phyloP scores from a whole-genome alignment of 2,888 invertebrate genomes.

The Autographa pulchrina region DNA sequence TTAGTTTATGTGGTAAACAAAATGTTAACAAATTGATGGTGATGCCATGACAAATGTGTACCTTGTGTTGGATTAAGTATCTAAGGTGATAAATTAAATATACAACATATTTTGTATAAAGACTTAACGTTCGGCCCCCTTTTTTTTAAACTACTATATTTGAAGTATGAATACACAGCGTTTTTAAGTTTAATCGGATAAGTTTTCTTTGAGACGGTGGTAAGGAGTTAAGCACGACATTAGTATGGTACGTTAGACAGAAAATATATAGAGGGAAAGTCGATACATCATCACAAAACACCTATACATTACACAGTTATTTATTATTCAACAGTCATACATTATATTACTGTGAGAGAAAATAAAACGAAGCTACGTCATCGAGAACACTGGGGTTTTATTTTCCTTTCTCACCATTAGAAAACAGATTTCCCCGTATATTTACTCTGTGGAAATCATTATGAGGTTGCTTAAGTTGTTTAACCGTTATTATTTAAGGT shows the following conservation, averaged over 20 bases:
- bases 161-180: too few species aligned
- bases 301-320: constrained; percentile 13
- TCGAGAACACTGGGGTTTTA: constrained; percentile 48
- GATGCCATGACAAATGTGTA: too few species aligned
- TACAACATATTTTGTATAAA: too few species aligned
- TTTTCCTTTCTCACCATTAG: constrained; percentile 63
- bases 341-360: constrained; percentile 32
- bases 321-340: constrained; percentile 8
- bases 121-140: too few species aligned
- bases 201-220: background rate
- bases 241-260: background rate
- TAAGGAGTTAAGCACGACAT: background rate
- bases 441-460: constrained; percentile 52
- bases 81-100: too few species aligned
- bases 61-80: too few species aligned
- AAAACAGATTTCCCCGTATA: constrained; percentile 59
- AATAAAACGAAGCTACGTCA: constrained; percentile 45
- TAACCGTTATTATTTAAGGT: constrained; percentile 41
- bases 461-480: constrained; percentile 28
- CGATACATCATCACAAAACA: constrained; percentile 9
- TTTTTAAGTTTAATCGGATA: background rate
- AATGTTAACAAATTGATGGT: too few species aligned
- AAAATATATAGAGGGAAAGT: background rate
- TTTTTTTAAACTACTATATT: too few species aligned
- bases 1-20: too few species aligned